These are phyloP conservation scores for Dipus sagitta DNA, from an alignment of 2,797 vertebrate genomes.

Conservation along the genomic window DNA sequence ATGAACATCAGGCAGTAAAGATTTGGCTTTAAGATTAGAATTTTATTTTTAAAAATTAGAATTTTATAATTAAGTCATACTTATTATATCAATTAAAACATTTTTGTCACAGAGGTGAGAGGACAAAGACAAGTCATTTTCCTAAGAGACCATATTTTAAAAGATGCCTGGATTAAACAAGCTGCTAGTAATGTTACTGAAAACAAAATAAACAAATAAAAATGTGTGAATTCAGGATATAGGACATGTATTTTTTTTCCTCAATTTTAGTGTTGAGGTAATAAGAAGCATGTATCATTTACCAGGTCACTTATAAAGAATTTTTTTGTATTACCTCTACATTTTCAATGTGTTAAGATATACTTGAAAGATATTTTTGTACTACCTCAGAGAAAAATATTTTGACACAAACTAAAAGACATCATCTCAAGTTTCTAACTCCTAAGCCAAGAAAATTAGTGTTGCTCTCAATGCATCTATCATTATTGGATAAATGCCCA, in stretches of 20 bases:
- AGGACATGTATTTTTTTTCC: constrained; percentile 23
- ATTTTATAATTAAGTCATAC: constrained; percentile 46
- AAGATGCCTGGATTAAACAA: constrained; percentile 47
- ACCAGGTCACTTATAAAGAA: neutral
- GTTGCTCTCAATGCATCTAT: constrained; percentile 18
- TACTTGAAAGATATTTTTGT: constrained; percentile 35
- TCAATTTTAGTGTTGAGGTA: neutral
- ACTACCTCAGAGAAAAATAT: constrained; percentile 32
- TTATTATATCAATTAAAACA: neutral
- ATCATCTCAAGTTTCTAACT: constrained; percentile 33
- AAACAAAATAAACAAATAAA: constrained; percentile 53
- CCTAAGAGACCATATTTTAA: constrained; percentile 13
- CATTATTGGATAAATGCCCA: neutral
- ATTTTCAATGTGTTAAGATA: constrained; percentile 13
- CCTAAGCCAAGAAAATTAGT: constrained; percentile 52
- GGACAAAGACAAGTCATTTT: neutral
- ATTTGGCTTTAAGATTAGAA: constrained; percentile 13
- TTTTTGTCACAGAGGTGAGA: neutral
- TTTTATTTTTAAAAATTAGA: neutral
- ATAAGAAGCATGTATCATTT: neutral
- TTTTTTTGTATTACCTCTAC: neutral
- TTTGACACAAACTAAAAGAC: constrained; percentile 61
- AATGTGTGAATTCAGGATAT: neutral
- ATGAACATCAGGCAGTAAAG: constrained; percentile 34
- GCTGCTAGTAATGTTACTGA: constrained; percentile 44